Evolutionary conservation across 2,797 vertebrate species (phyloP), one percentile per base, ranked within the genome.

Genomic region (Discoglossus pictus): DNA sequence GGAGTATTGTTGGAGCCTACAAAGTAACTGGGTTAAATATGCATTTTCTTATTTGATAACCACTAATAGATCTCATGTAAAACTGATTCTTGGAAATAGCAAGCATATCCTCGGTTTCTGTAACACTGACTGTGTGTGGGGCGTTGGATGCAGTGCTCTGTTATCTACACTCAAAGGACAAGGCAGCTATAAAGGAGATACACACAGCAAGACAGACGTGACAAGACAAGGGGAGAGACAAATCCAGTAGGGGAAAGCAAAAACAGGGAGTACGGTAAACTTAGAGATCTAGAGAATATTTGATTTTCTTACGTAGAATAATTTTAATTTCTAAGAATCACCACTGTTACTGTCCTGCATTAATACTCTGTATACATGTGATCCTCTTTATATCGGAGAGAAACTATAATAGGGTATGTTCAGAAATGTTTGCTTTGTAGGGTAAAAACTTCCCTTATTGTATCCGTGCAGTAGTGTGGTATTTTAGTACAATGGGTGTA

Each of bases 101-200:
- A 44, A 34, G 44, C 20, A 18, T 23, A 51, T n/a, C 6, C 47
- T 47, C 16, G 36, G 27, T 21, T 16, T 5, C 27, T 44, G 27
- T 39, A 39, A 43, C 42, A 23, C 36, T 51, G 16, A 24, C 15
- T 55, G 66, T 56, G 35, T 70, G 68, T 53, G 56, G 68, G 68
- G 61, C 46, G 68, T 64, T 35, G 68, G 38, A 17, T 70, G 34
- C 15, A 38, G 20, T 23, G 27, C 17, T 23, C 44, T 71, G 61
- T 71, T 71, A 71, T 71, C 68, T 71, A 38, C 24, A 36, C 13
- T 23, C 11, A 42, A 42, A 64, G 44, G 68, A 64, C 53, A 39
- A 53, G 48, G 31, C 67, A 64, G 64, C 34, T 50, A 58, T 48
- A 74, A 73, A 73, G 63, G 61, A 39, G 65, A 72, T 62, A 65